phyloP scores from a whole-genome alignment of 2,888 invertebrate species.

The Sphaerophoria taeniata region DNA sequence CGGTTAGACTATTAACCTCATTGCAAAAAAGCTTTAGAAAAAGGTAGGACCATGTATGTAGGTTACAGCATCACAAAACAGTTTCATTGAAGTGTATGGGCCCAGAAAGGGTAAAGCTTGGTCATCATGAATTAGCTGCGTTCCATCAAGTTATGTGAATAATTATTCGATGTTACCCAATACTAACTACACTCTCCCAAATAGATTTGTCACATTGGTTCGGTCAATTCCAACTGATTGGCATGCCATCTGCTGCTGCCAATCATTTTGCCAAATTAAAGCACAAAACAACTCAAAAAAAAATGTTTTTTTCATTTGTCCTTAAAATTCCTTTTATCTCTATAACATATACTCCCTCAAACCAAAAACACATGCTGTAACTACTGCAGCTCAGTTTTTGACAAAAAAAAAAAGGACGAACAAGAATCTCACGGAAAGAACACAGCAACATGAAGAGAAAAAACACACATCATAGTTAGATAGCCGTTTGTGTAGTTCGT shows the following conservation, averaged over 20 bases:
- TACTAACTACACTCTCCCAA: no score
- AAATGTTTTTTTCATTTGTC: constrained; percentile 38
- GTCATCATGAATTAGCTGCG: no score
- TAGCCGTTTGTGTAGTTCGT: constrained; percentile 61
- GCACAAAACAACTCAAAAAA: background rate
- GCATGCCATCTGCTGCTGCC: constrained; percentile 82
- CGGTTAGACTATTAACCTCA: constrained; percentile 51
- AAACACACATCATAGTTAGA: constrained; percentile 65
- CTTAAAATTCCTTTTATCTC: constrained; percentile 50
- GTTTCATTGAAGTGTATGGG: no score
- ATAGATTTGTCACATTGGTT: constrained; percentile 7
- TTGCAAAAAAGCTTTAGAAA: constrained; percentile 11
- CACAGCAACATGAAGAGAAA: background rate
- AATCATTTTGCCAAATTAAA: constrained; percentile 77
- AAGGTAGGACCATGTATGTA: no score
- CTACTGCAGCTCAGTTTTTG: constrained; percentile 2
- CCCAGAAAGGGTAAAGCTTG: no score
- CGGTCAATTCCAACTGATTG: constrained; percentile 80
- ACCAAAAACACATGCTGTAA: constrained; percentile 21
- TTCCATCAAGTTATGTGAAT: no score
- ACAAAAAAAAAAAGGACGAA: constrained; percentile 3
- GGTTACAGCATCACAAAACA: no score
- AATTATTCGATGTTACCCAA: no score
- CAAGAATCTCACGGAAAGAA: background rate
- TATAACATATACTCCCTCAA: constrained; percentile 25